Conservation (phyloP, 2,888 invertebrate genomes). For the Tuberolachnus salignus region DNA sequence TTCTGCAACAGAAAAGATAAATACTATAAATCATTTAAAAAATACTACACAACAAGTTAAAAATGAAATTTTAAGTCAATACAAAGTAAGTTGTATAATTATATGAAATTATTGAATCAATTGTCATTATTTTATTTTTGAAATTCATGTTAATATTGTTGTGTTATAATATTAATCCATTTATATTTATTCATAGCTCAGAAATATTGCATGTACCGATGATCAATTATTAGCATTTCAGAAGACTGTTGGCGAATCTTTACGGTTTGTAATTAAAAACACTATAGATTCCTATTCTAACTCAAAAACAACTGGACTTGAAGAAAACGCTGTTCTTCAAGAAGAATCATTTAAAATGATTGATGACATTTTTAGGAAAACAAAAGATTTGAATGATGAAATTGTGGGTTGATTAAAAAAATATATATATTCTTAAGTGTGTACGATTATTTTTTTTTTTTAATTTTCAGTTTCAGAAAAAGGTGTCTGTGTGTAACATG, state of each 20-base stretch:
- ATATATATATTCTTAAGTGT: neutral
- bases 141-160: neutral
- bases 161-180: neutral
- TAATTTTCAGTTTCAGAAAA: slow-evolving; percentile 20
- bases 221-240: neutral
- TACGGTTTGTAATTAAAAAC: neutral
- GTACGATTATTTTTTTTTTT: neutral
- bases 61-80: slow-evolving; percentile 27
- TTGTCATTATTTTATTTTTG: neutral
- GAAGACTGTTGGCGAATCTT: neutral
- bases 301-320: neutral
- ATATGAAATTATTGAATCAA: too few species aligned
- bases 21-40: neutral
- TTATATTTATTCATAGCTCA: slow-evolving; percentile 25
- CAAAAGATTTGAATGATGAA: neutral
- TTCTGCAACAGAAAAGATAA: neutral
- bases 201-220: slow-evolving; percentile 6
- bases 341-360: neutral
- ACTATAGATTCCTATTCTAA: neutral
- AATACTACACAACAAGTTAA: neutral
- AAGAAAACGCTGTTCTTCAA: neutral
- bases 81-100: slow-evolving; percentile 13
- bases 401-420: slow-evolving; percentile 3
- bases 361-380: neutral
- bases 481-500: neutral